Conservation (phyloP, 2,797 vertebrate species). For the Mormyrops boulengeri region DNA sequence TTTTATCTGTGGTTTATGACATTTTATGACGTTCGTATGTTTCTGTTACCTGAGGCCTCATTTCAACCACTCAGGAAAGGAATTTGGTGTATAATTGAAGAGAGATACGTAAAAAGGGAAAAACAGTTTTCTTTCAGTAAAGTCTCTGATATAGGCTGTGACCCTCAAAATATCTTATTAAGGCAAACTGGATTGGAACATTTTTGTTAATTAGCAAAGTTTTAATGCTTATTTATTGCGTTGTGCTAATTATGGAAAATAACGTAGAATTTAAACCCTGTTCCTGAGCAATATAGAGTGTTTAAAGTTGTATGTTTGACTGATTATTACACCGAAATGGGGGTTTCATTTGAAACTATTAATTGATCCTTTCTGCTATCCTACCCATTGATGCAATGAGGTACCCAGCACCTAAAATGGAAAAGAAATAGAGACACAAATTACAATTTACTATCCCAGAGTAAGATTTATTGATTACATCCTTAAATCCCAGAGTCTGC, state of each 20-base stretch:
- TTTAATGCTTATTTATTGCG: neutral
- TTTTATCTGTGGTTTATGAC: constrained; percentile 65
- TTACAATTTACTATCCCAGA: neutral
- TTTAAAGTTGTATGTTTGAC: neutral
- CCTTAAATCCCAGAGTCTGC: neutral
- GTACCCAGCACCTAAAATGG: neutral
- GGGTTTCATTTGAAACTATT: neutral
- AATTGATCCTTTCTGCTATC: neutral
- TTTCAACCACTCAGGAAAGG: neutral
- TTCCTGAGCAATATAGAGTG: neutral
- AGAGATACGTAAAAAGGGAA: neutral
- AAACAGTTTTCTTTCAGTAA: neutral
- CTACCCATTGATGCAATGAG: neutral
- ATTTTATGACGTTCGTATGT: constrained; percentile 48
- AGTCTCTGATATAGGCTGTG: neutral
- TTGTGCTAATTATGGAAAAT: neutral
- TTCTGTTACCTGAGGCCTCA: neutral
- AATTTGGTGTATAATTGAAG: neutral
- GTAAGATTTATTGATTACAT: constrained; percentile 1
- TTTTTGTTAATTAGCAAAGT: neutral
- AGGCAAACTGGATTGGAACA: neutral
- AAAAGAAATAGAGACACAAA: neutral
- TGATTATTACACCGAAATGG: neutral
- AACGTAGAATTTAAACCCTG: neutral
- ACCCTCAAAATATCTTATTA: neutral